Evolutionary conservation across 2,888 invertebrate species (phyloP), one percentile per base, ranked within the genome.

Genomic region (Oxyteleia sp.): DNA sequence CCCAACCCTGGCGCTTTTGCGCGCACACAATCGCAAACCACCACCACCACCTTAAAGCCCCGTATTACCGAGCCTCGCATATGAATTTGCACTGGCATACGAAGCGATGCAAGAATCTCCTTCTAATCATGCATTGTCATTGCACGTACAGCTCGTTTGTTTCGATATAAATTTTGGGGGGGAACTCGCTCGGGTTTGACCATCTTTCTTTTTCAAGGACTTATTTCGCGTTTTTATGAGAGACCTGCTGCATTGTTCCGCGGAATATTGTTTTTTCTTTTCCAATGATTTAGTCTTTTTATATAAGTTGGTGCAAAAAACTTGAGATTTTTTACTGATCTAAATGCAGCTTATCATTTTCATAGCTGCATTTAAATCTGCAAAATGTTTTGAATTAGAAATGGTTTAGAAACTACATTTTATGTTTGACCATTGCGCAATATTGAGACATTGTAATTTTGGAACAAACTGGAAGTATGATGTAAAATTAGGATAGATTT

Each of bases 11-110:
- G n/a, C n/a, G n/a, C n/a, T n/a, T n/a, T n/a, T n/a, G n/a, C n/a
- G n/a, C n/a, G n/a, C n/a, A n/a, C 92, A 55, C 76, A 84, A 84
- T 74, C 68, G 64, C 53, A 59, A n/a, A 47, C 76, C 78, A 53
- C 72, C 74, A 59, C 80, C 72, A 83, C 78, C 82, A 86, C 86
- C 87, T 82, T 84, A 78, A 75, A 86, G 83, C 84, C 66, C 85
- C 53, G 87, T 88, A 89, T 88, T 88, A 87, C 89, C 89, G 88
- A 88, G 81, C 79, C 80, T 82, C 84, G 84, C 82, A 84, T 87
- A 84, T 84, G 86, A 80, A 80, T 80, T 80, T 66, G 49, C 84
- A 86, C 69, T 83, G 86, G 85, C 84, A 84, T 85, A 80, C 63
- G 80, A 66, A 83, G 84, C 72, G 74, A 71, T 76, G 80, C 68